Evolutionary conservation across 2,888 invertebrate species (phyloP), one percentile per base, ranked within the genome.

Genomic region (Himalopsyche japonica): DNA sequence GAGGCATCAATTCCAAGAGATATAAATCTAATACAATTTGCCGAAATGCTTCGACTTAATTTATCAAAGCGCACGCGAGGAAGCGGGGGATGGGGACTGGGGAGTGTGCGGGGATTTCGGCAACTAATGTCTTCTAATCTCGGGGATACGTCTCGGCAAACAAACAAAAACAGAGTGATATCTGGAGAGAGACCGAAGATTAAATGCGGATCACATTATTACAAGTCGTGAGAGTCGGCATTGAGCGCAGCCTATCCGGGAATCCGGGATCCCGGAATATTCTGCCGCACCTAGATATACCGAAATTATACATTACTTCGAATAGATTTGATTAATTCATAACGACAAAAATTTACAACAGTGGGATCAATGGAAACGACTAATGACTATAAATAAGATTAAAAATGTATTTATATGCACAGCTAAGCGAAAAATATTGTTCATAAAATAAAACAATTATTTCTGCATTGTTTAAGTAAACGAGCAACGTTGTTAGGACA

Each of bases 21-120:
- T 85, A 83, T 77, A 83, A 83, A 85, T 83, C 85, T 85, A 85
- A 85, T 85, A 85, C 85, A 85, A 85, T 85, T 83, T 83, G 83
- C 49, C 83, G 64, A 76, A 77, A 76, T 83, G 49, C 83, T 27
- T 57, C 83, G 48, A 78, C 24, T 83, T 83, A 83, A 83, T 83
- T 80, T 83, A 82, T 82, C 82, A 82, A 43, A 47, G 82, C 76
- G 82, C 57, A 70, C 47, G 43, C 78, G 24, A 76, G 24, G 1
- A 27, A 24, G n/a, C n/a, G 20, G 48, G 43, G 47, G 57, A 15
- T 57, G 80, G 57, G 30, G 48, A 10, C 27, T 47, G 18, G 34
- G 57, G 43, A 24, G 48, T 76, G 32, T 24, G 80, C 47, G 27
- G 57, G 80, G 49, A 57, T 43, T 79, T 47, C 79, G 79, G 43